Evolutionary conservation across 2,113 vertebrate species (phyloP), one percentile per base, ranked within the genome.

Genomic region (Syngnathus typhle): DNA sequence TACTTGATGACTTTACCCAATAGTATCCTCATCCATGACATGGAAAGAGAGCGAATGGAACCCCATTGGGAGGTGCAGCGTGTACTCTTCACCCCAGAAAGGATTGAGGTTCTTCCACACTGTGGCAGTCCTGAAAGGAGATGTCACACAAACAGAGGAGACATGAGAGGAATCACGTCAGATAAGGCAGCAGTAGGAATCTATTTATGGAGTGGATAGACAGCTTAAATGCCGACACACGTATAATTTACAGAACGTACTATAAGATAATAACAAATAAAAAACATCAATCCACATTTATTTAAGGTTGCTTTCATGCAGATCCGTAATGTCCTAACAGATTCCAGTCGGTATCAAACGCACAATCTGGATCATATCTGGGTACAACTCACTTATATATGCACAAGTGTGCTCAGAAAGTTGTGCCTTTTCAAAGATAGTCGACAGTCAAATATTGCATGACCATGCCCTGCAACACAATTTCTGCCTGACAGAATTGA

Each of bases 31-130:
- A 10, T 97, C 95, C 90, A 98, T 93, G 76, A 98, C 90, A 0
- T 93, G 95, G 80, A 97, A 82, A 4, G 93, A 81, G 52, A 98
- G 90, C 0, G 85, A 90, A 73, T 86, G 92, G 87, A 98, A 98
- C 6, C 93, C 92, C 38, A 78, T 87, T 0, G 94, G 93, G 67
- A 98, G 91, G 75, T 93, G 91, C 66, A 98, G 84, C 0, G 92
- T 95, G 84, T 92, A 95, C 72, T 97, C 95, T 68, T 98, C 95
- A 0, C 94, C 95, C 94, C 95, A 97, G 78, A 98, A 97, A 16
- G 95, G 94, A 64, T 92, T 95, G 63, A 96, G 90, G 80, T 92
- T 94, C 81, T 91, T 92, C 95, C 96, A 96, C 44, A 96, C 87
- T 0, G 94, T 96, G 1, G 94, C 94, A 0, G 94, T 96, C 83